A percentile compares a stretch with the other conserved stretches of the same genome.
Evolutionary conservation across 1,140 invertebrate genomes (phyloP).

Genomic region (Samia ricini): DNA sequence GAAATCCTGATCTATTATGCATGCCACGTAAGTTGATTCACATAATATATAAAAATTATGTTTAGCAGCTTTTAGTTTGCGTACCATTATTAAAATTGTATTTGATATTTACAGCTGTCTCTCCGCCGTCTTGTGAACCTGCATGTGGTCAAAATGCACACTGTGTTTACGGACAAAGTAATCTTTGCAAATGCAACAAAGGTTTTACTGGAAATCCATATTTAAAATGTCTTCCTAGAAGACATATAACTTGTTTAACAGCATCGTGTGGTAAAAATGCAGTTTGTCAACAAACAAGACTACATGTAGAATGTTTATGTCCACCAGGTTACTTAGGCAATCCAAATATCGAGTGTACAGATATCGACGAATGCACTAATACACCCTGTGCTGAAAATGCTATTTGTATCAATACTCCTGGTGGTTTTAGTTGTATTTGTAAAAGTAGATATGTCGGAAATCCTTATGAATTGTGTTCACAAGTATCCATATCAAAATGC

Average conservation of each 20-base stretch:
- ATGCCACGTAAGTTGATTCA: conserved; percentile 89
- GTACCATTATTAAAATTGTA: background rate
- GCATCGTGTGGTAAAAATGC: conserved; percentile 88
- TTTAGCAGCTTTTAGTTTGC: background rate
- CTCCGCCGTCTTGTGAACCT: conserved; percentile 88
- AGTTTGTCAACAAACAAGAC: conserved; percentile 85
- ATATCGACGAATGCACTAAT: conserved; percentile 90
- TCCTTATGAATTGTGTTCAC: conserved; percentile 88
- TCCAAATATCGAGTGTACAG: conserved; percentile 90
- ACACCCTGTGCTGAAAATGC: conserved; percentile 92
- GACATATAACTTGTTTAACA: conserved; percentile 84
- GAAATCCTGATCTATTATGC: conserved; percentile 92
- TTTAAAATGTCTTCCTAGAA: conserved; percentile 84
- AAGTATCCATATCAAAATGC: conserved; percentile 83
- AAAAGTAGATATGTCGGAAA: conserved; percentile 89
- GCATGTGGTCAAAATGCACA: conserved; percentile 89
- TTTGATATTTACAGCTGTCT: conserved; percentile 81
- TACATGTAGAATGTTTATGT: conserved; percentile 89
- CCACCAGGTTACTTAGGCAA: conserved; percentile 90
- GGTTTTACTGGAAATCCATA: conserved; percentile 93
- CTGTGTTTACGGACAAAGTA: conserved; percentile 88
- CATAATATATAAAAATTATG: conserved; percentile 12
- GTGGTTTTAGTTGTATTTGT: conserved; percentile 92
- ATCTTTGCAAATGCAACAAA: conserved; percentile 90
- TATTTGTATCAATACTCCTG: conserved; percentile 91